Conservation (phyloP, 2,888 invertebrate genomes). For the Acronicta alni region DNA sequence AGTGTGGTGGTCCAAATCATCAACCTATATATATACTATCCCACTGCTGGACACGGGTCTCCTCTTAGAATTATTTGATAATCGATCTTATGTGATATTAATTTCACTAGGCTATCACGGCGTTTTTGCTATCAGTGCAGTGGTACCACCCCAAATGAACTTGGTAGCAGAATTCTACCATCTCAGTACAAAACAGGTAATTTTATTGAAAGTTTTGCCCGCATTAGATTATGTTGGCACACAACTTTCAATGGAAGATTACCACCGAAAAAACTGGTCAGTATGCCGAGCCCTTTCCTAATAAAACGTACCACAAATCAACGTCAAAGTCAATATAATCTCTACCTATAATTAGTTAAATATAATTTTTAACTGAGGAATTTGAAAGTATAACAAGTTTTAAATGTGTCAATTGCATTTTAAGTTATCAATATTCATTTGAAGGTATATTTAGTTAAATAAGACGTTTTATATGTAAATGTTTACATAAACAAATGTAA, state of each 20-base stretch:
- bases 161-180: no score
- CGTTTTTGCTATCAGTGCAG: no score
- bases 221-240: background rate
- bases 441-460: background rate
- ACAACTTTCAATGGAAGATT: background rate
- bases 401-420: conserved; percentile 10
- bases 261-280: background rate
- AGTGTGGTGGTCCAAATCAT: no score
- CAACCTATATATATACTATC: no score
- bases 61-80: no score
- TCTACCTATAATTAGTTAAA: background rate
- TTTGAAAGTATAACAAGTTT: conserved; percentile 28
- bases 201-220: no score
- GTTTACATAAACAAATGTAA: background rate
- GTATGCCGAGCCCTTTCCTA: conserved; percentile 11
- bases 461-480: background rate
- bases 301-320: background rate
- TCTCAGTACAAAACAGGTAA: no score
- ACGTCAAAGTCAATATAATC: background rate
- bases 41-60: no score
- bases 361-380: conserved; percentile 3
- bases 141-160: no score
- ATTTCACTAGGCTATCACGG: no score
- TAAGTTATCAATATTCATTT: conserved; percentile 1
- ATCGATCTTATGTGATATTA: no score